Evolutionary conservation across 2,113 vertebrate genomes (phyloP).

Genomic region (Oryzias curvinotus): DNA sequence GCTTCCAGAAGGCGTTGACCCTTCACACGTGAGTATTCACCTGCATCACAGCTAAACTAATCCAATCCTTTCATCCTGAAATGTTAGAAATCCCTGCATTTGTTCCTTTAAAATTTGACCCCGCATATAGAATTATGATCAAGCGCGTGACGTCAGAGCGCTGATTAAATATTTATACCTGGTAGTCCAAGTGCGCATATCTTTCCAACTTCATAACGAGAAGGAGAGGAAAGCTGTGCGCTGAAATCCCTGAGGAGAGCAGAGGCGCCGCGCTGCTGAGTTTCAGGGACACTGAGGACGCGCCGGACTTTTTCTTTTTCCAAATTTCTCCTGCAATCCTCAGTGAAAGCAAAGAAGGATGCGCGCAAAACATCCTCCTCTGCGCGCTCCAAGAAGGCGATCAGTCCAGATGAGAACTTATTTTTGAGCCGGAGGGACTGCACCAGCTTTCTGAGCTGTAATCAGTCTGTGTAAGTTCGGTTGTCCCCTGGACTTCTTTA

Average conservation of each 20-base stretch:
- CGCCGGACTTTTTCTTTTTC: constrained; percentile 28
- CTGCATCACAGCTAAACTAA: no score
- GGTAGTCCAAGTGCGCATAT: constrained; percentile 51
- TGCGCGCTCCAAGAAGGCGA: constrained; percentile 12
- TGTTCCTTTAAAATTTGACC: constrained; percentile 56
- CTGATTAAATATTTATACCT: constrained; percentile 81
- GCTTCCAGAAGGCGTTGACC: no score
- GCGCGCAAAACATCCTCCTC: constrained; percentile 6
- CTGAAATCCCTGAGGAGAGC: constrained; percentile 28
- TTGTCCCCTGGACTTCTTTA: neutral
- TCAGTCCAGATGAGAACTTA: constrained; percentile 26
- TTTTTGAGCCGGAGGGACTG: neutral
- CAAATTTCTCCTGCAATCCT: neutral
- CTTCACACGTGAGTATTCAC: no score
- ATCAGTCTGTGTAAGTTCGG: neutral
- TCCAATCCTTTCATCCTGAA: no score
- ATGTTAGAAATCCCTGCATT: neutral
- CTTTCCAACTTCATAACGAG: constrained; percentile 66
- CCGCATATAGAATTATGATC: constrained; percentile 63
- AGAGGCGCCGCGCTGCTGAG: constrained; percentile 11
- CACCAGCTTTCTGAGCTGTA: neutral
- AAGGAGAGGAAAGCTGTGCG: constrained; percentile 44
- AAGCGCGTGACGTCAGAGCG: constrained; percentile 84
- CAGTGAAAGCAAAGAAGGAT: constrained; percentile 6
- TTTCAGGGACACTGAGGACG: constrained; percentile 16